Base-by-base conservation (phyloP, 2,113 vertebrate species). In the Leiothrix lutea region DNA sequence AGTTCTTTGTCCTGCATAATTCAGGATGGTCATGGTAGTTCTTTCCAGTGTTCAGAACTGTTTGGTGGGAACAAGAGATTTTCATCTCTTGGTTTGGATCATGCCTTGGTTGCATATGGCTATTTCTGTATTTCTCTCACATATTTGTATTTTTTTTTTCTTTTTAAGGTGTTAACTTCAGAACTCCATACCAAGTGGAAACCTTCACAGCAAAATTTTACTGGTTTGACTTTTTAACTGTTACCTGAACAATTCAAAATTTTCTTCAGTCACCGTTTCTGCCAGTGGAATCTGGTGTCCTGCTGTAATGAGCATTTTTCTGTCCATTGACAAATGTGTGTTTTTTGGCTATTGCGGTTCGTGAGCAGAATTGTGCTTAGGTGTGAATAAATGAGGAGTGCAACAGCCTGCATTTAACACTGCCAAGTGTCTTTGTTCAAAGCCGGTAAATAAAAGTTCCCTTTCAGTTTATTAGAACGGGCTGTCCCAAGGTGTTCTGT, bases 131-230 rank as follows among this genome's bases (percentile, higher is more conserved):
- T 54, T 65, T 71, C 15, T 47, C 20, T 88, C 36, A 42, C 3
- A 3, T 35, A 7, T 21, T 50, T 35, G 8, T 23, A 1, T 3
- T 15, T 48, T 6, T 38, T 48, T 5, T 40, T 36, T 95, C 11
- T 82, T 93, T 97, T 97, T 80, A 78, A 98, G 97, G 66, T 53
- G 18, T 61, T 92, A 73, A 40, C 51, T 88, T 80, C 44, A 42
- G 77, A 77, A 47, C 54, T 77, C 62, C 40, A 20, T 3, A 31
- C 8, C 19, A 78, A 80, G 23, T n/a, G 50, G 47, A 80, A 56
- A 25, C 48, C 28, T 50, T 53, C 31, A 47, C 38, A 50, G 51
- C 50, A 89, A 67, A 80, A 23, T 42, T 9, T 71, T 35, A 35
- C 64, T 75, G 64, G 29, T 70, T 92, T 67, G 38, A 65, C 69